Conservation (phyloP, 2,797 vertebrate genomes). For the Coregonus ussuriensis region DNA sequence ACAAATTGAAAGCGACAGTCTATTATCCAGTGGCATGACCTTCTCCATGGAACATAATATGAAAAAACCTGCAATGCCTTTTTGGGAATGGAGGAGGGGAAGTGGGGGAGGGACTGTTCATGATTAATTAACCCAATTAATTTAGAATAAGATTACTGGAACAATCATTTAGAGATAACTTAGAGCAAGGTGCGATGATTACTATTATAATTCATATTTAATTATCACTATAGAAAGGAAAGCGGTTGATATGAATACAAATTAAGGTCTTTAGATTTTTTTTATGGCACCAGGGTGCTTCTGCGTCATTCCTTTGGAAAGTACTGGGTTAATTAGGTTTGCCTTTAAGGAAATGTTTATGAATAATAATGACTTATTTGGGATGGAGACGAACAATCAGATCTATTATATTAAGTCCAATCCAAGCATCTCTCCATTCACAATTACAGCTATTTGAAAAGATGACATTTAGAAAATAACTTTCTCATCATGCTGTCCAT, state of each 20-base stretch:
- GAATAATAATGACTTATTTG: neutral
- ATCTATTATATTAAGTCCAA: neutral
- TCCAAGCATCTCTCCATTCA: slow-evolving; percentile 1
- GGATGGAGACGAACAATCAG: neutral
- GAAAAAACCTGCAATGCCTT: slow-evolving; percentile 66
- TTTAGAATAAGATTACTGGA: slow-evolving; percentile 77
- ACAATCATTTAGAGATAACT: slow-evolving; percentile 77
- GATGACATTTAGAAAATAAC: neutral
- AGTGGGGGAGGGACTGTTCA: slow-evolving; percentile 27
- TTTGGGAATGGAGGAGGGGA: slow-evolving; percentile 39
- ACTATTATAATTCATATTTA: slow-evolving; percentile 68
- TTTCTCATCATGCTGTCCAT: too few relatives aligned
- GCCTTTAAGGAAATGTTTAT: neutral
- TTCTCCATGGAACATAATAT: slow-evolving; percentile 70
- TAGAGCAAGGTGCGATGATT: slow-evolving; percentile 67
- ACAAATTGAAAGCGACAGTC: slow-evolving; percentile 74
- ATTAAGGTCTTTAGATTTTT: neutral
- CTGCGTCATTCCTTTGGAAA: slow-evolving; percentile 15
- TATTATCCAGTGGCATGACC: slow-evolving; percentile 72
- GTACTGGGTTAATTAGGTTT: neutral
- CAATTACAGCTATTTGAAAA: neutral
- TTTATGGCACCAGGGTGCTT: neutral
- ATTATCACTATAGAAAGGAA: slow-evolving; percentile 64
- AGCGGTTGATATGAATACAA: slow-evolving; percentile 37
- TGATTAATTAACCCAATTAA: slow-evolving; percentile 81